Evolutionary conservation across 2,113 vertebrate genomes (phyloP).

Genomic region (Tamias sibiricus): DNA sequence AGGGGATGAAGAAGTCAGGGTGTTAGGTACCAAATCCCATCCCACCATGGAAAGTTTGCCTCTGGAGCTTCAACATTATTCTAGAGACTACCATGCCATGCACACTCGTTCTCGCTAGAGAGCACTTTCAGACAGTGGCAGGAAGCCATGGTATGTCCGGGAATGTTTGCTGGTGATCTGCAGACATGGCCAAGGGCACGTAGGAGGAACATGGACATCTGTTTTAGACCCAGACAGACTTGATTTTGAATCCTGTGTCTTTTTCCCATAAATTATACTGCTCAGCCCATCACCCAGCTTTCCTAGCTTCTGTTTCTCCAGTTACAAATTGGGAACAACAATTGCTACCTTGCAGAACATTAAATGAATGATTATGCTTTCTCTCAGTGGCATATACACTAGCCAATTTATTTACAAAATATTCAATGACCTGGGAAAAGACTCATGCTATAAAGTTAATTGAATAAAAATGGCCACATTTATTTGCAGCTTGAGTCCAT

Average conservation of each 20-base stretch:
- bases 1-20: not conserved
- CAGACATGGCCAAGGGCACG: not conserved
- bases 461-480: not conserved
- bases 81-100: too few species aligned
- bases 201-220: fast-evolving
- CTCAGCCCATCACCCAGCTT: not conserved
- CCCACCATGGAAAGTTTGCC: not conserved
- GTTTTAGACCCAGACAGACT: not conserved
- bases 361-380: not conserved
- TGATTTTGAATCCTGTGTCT: not conserved
- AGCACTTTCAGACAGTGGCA: not conserved
- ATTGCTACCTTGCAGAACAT: not conserved
- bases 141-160: fast-evolving
- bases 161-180: not conserved
- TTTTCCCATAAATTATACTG: not conserved
- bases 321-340: not conserved
- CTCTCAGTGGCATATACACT: not conserved
- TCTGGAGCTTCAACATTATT: too few species aligned
- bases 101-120: not conserved
- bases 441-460: not conserved
- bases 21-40: not conserved
- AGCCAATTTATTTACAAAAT: not conserved
- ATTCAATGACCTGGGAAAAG: not conserved
- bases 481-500: not conserved
- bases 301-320: not conserved